phyloP scores from a whole-genome alignment of 2,797 vertebrate genomes.

The Nyctibius grandis region DNA sequence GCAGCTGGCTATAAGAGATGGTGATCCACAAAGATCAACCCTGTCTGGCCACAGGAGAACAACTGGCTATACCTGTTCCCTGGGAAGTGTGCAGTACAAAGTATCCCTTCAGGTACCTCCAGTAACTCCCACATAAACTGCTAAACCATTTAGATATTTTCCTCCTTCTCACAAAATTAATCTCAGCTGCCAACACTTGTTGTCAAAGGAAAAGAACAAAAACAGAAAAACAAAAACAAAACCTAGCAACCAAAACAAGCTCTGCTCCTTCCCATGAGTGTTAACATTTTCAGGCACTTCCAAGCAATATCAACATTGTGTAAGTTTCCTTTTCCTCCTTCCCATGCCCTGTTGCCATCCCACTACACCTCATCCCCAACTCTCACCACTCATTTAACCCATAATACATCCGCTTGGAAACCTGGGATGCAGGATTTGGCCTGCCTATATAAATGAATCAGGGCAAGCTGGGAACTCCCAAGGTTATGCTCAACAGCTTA shows the following conservation, averaged over 20 bases:
- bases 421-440: neutral
- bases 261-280: rapidly evolving
- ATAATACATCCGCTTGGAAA: neutral
- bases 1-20: neutral
- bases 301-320: neutral
- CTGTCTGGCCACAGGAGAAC: neutral
- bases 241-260: neutral
- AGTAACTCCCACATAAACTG: neutral
- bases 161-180: neutral
- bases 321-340: neutral
- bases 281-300: neutral
- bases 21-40: neutral
- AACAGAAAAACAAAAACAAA: neutral
- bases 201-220: neutral
- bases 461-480: neutral
- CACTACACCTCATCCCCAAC: neutral
- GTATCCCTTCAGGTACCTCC: neutral
- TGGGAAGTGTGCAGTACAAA: neutral
- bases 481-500: neutral
- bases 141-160: neutral
- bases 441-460: neutral
- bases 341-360: neutral
- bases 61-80: neutral
- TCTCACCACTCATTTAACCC: neutral
- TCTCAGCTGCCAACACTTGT: neutral